Base-by-base conservation (phyloP, 2,113 vertebrate species). In the Reinhardtius hippoglossoides region DNA sequence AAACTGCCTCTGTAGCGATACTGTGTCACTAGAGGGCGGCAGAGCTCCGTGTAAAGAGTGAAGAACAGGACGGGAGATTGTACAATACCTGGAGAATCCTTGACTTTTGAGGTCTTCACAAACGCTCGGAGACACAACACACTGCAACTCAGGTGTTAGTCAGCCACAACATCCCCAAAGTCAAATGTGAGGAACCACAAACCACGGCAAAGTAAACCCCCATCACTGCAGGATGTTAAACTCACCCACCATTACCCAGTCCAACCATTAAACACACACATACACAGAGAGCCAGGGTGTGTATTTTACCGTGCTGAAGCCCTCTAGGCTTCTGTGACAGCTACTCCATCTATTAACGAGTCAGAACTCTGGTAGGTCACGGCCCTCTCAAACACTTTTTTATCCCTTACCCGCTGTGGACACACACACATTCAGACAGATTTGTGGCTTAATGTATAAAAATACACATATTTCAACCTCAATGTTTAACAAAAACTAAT, bases 341-440 rank as follows among this genome's bases (percentile, higher is more conserved):
- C 93, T 86, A 91, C 88, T 95, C 94, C 96, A 92, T 96, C 96
- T 94, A 97, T 95, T 89, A 99, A 96, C 68, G 97, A 96, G 92
- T 95, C 93, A 60, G 89, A 91, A 44, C 87, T 88, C 76, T 95
- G 95, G 93, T 87, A 95, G 83, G 77, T 78, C 87, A 95, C 44
- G 86, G 92, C 88, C 62, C 88, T 92, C 71, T 94, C 93, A 91
- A 87, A 90, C 90, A 84, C 85, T 92, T 88, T 95, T 93, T 89
- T 88, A 91, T 91, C 91, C 85, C 76, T 88, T 88, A 90, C 94
- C 93, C 89, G 94, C 97, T 99, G 97, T 91, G 81, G 95, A 96
- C 93, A 95, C 61, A 83, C 50, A 76, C 62, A 69, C 23, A 72
- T 50, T 81, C 65, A 88, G 35, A 86, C 14, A 78, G 20, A 81